These are phyloP conservation scores for Heliconius eleuchia DNA, from an alignment of 1,140 invertebrate genomes.

Conservation along the genomic window DNA sequence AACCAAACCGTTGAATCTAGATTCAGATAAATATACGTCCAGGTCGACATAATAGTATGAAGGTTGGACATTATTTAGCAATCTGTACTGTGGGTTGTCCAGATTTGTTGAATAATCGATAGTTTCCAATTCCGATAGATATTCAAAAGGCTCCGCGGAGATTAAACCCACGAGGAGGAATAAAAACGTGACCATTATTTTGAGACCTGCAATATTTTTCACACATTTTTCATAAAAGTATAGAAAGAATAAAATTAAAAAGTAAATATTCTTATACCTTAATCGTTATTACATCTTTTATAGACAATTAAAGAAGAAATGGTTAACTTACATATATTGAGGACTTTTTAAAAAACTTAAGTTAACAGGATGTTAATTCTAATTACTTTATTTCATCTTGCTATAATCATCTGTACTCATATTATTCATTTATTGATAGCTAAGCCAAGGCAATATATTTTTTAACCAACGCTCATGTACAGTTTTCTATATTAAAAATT, in stretches of 20 bases:
- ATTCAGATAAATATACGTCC: conserved; percentile 59
- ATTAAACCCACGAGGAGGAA: conserved; percentile 47
- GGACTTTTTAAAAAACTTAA: too few species aligned
- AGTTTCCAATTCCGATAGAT: conserved; percentile 39
- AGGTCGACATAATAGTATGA: conserved; percentile 54
- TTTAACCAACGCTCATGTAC: background rate
- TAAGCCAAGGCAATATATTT: background rate
- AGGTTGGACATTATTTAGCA: conserved; percentile 59
- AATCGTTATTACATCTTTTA: too few species aligned
- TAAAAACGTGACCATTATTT: conserved; percentile 47
- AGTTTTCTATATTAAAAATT: background rate
- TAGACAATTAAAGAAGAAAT: too few species aligned
- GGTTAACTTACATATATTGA: too few species aligned
- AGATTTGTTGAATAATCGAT: conserved; percentile 55
- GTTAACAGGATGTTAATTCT: too few species aligned
- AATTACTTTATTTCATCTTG: background rate
- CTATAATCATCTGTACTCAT: background rate
- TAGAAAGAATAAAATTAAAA: background rate
- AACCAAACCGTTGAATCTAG: conserved; percentile 61
- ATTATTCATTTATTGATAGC: background rate
- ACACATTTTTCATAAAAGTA: background rate
- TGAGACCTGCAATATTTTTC: conserved; percentile 47
- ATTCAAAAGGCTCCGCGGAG: conserved; percentile 40
- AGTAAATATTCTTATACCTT: background rate
- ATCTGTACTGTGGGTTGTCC: conserved; percentile 59